These are phyloP conservation scores for Pyrrhia umbra DNA, from an alignment of 2,888 invertebrate genomes.

Conservation along the genomic window DNA sequence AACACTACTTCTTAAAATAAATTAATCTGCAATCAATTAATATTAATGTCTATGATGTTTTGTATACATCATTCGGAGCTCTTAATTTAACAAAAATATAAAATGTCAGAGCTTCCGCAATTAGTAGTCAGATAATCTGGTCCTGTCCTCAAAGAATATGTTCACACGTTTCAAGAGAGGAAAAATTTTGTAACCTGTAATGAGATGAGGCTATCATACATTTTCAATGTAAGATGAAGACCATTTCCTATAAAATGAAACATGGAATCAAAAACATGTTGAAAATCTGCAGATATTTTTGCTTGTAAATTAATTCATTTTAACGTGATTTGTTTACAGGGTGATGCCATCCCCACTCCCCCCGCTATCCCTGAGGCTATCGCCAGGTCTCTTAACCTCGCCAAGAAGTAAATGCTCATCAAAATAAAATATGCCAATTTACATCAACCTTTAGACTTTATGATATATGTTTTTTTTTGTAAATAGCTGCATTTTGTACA, in stretches of 20 bases:
- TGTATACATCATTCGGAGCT: background rate
- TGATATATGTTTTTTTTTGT: slow-evolving; percentile 17
- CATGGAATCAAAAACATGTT: no score
- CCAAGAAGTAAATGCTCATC: slow-evolving; percentile 58
- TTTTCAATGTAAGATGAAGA: no score
- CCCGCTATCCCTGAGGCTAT: slow-evolving; percentile 88
- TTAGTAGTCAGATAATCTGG: no score
- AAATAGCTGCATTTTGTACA: slow-evolving; percentile 28
- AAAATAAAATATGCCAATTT: slow-evolving; percentile 11
- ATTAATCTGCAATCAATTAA: background rate
- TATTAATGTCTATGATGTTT: background rate
- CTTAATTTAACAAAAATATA: slow-evolving; percentile 1
- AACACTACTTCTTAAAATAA: background rate
- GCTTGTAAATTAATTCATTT: slow-evolving; percentile 6
- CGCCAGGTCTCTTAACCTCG: slow-evolving; percentile 78
- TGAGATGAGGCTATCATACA: no score
- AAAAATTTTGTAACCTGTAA: no score
- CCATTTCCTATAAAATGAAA: no score
- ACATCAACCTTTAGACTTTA: slow-evolving; percentile 13
- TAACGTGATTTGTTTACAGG: slow-evolving; percentile 69
- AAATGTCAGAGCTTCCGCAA: slow-evolving; percentile 20
- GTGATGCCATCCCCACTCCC: slow-evolving; percentile 85
- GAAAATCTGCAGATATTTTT: background rate
- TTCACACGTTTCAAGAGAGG: background rate
- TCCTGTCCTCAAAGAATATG: background rate